Conservation (phyloP, 2,113 vertebrate species). For the Dissostichus mawsoni region DNA sequence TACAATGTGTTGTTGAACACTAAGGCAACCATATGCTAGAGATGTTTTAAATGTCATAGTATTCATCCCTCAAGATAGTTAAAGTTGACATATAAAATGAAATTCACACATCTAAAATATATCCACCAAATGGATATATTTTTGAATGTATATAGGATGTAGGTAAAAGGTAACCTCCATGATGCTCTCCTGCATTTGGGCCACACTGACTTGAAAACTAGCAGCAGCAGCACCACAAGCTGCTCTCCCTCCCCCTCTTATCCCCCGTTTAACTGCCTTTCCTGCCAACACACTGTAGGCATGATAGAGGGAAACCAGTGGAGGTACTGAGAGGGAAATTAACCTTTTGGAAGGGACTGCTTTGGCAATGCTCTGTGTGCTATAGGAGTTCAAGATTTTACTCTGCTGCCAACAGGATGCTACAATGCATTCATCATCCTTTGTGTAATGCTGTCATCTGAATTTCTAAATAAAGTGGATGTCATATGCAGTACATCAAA, state of each 20-base stretch:
- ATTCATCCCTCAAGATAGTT: too few relatives aligned
- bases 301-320: conserved; percentile 10
- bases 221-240: not conserved
- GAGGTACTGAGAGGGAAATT: conserved; percentile 22
- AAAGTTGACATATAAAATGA: too few relatives aligned
- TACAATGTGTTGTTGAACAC: too few relatives aligned
- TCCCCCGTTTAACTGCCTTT: not conserved
- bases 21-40: too few relatives aligned
- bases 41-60: too few relatives aligned
- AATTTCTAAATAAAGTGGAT: conserved; percentile 41
- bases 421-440: conserved; percentile 22
- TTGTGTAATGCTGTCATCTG: conserved; percentile 20
- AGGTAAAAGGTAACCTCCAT: too few relatives aligned
- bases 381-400: conserved; percentile 22
- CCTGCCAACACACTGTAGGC: conserved; percentile 18
- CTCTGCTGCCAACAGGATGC: conserved; percentile 12
- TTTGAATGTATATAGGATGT: too few relatives aligned
- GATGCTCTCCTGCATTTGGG: not conserved
- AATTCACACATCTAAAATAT: too few relatives aligned
- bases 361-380: conserved; percentile 6
- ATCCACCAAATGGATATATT: too few relatives aligned
- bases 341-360: conserved; percentile 20
- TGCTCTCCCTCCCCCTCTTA: not conserved
- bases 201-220: conserved; percentile 20
- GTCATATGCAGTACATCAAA: not conserved